phyloP scores from a whole-genome alignment of 2,888 invertebrate species.

The Steromphala cineraria region DNA sequence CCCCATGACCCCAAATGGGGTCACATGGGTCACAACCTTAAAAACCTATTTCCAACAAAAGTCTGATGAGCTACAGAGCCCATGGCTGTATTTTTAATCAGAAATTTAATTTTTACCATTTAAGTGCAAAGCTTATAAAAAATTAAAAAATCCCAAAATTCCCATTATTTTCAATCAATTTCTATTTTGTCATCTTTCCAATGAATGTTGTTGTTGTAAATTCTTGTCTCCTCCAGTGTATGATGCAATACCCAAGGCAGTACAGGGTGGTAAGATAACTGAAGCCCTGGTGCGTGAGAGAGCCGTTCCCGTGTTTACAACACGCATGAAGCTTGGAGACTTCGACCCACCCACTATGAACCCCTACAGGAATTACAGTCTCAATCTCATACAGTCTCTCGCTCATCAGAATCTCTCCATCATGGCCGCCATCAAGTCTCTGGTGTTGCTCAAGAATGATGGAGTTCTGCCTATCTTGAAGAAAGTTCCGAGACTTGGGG shows the following conservation, averaged over 20 bases:
- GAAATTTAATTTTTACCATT: too few species aligned
- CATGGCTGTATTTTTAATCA: too few species aligned
- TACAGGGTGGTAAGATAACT: constrained; percentile 8
- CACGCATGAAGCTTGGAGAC: constrained; percentile 42
- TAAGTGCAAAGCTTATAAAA: too few species aligned
- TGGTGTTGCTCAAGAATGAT: constrained; percentile 58
- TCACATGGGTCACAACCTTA: too few species aligned
- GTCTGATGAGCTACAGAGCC: too few species aligned
- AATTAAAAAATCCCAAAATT: too few species aligned
- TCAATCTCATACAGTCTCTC: constrained; percentile 44
- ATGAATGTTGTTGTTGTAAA: too few species aligned
- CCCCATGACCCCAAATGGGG: too few species aligned
- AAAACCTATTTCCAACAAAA: too few species aligned
- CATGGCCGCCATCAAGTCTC: constrained; percentile 46
- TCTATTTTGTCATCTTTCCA: too few species aligned
- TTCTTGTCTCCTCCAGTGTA: background rate
- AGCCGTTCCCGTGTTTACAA: constrained; percentile 37
- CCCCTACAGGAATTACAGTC: constrained; percentile 47
- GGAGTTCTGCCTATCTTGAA: constrained; percentile 38
- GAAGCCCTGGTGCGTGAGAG: constrained; percentile 24
- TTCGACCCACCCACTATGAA: constrained; percentile 49
- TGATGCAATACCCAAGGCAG: background rate
- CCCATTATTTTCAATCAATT: too few species aligned
- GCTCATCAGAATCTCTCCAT: constrained; percentile 46
- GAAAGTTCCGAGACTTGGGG: too few species aligned